These are phyloP conservation scores for Schizotus pectinicornis DNA, from an alignment of 2,888 invertebrate genomes.

Conservation along the genomic window DNA sequence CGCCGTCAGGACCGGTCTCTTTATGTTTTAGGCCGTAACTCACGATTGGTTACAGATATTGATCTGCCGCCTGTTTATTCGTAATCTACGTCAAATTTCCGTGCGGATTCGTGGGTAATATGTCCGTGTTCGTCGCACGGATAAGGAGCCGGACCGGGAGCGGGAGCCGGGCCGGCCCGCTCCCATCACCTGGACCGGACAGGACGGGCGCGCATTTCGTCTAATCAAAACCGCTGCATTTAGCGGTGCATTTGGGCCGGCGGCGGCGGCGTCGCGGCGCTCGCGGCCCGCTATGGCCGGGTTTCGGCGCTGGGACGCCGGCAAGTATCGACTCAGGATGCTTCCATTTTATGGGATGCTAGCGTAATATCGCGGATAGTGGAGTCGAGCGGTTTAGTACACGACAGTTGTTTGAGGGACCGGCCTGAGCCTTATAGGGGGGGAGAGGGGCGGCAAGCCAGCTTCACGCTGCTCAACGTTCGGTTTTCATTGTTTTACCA, in stretches of 20 bases:
- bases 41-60: slow-evolving; percentile 56
- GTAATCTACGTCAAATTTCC: slow-evolving; percentile 53
- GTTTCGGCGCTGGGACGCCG: slow-evolving; percentile 30
- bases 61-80: slow-evolving; percentile 54
- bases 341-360: slow-evolving; percentile 55
- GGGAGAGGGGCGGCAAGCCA: slow-evolving; percentile 44
- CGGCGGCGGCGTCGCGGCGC: slow-evolving; percentile 23
- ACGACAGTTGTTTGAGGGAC: slow-evolving; percentile 57
- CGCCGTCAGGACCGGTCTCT: slow-evolving; percentile 43
- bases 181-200: slow-evolving; percentile 10
- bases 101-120: slow-evolving; percentile 49
- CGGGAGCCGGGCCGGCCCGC: background rate
- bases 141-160: slow-evolving; percentile 30
- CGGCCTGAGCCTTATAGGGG: slow-evolving; percentile 44
- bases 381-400: slow-evolving; percentile 53
- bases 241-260: slow-evolving; percentile 8
- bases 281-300: slow-evolving; percentile 10
- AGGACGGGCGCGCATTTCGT: background rate
- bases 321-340: slow-evolving; percentile 53
- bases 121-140: slow-evolving; percentile 42
- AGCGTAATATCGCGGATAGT: slow-evolving; percentile 55
- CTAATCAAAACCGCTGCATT: slow-evolving; percentile 2
- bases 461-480: slow-evolving; percentile 54
- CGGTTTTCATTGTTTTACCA: slow-evolving; percentile 50
- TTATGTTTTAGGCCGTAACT: slow-evolving; percentile 54